phyloP scores from a whole-genome alignment of 2,888 invertebrate genomes.

The Eupithecia tripunctaria region DNA sequence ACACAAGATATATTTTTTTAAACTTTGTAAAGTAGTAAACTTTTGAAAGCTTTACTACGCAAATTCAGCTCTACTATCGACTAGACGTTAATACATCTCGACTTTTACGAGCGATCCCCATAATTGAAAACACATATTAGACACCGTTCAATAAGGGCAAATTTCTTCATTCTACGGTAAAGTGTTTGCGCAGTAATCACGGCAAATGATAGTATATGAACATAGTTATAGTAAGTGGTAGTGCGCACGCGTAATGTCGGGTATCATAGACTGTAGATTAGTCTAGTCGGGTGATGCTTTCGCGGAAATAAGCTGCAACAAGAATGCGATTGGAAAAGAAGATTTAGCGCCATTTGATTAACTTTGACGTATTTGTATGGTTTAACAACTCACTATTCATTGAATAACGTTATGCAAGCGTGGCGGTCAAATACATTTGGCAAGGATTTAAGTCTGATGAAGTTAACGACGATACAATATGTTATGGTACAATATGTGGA shows the following conservation, averaged over 20 bases:
- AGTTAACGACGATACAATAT: background rate
- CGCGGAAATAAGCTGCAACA: constrained; percentile 37
- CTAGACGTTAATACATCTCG: constrained; percentile 20
- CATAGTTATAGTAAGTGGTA: constrained; percentile 28
- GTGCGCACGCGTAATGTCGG: constrained; percentile 29
- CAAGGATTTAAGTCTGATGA: background rate
- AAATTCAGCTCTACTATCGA: constrained; percentile 17
- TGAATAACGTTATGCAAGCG: no score
- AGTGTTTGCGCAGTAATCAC: constrained; percentile 68
- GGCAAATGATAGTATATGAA: constrained; percentile 65
- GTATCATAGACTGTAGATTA: constrained; percentile 34
- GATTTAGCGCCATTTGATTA: no score
- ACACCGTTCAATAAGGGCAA: constrained; percentile 62
- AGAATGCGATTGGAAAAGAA: background rate
- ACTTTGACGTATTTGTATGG: no score
- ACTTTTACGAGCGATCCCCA: constrained; percentile 42
- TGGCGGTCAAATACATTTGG: background rate
- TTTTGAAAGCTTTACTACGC: background rate
- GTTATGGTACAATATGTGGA: background rate
- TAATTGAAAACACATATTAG: constrained; percentile 59
- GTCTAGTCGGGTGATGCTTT: constrained; percentile 23
- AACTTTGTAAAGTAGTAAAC: background rate
- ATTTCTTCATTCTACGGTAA: constrained; percentile 74
- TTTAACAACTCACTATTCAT: no score
- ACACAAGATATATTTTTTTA: background rate